Evolutionary conservation across 2,797 vertebrate species (phyloP).

Genomic region (Pseudochirops corinnae): DNA sequence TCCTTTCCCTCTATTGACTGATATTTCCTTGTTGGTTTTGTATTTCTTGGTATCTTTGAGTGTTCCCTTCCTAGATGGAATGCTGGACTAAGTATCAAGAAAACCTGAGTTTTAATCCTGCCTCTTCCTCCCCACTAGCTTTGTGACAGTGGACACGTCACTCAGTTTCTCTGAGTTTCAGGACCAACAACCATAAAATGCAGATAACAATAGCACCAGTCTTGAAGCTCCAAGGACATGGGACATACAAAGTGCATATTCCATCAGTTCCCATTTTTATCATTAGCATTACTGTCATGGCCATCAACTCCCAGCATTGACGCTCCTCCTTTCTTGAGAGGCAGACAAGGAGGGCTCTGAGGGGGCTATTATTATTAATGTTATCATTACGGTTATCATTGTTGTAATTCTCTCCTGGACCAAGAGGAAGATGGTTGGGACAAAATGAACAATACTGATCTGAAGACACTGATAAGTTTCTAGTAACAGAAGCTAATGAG

Average conservation of each 20-base stretch:
- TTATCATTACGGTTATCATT: not conserved
- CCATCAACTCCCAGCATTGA: not conserved
- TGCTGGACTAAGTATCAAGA: not conserved
- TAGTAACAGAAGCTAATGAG: not conserved
- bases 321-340: not conserved
- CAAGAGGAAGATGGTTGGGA: not conserved
- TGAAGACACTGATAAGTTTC: not conserved
- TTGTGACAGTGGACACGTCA: not conserved
- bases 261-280: not conserved
- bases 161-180: not conserved
- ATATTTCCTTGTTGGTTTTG: not conserved
- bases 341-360: not conserved
- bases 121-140: not conserved
- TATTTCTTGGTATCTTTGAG: not conserved
- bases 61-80: not conserved
- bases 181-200: not conserved
- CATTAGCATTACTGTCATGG: not conserved
- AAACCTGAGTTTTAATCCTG: not conserved
- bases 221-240: not conserved
- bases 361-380: not conserved
- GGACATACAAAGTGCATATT: not conserved
- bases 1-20: not conserved
- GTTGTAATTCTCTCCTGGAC: slow-evolving; percentile 18
- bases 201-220: not conserved
- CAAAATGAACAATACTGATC: not conserved